Percentiles rank a stretch among this genome's conserved stretches.
Evolutionary conservation across 2,888 invertebrate genomes (phyloP).

Genomic region (Molanna angustata): DNA sequence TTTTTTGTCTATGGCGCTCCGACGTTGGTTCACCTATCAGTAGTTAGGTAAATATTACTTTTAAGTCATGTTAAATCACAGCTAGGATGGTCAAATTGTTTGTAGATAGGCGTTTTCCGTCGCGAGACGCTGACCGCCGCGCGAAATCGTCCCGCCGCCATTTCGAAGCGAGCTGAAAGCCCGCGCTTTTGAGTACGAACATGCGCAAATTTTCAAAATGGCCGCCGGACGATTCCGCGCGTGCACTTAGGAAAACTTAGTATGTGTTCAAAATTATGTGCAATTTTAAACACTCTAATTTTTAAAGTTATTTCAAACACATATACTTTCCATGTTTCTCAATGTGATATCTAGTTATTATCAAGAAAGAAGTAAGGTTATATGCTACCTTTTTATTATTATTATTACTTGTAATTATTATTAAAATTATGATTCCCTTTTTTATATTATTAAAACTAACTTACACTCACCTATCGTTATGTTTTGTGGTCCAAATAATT

Average conservation of each 20-base stretch:
- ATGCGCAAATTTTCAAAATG: too few relatives aligned
- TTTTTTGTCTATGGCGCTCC: too few relatives aligned
- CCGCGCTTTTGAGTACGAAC: background rate
- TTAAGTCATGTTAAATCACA: conserved; percentile 29
- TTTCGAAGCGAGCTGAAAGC: too few relatives aligned
- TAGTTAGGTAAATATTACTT: conserved; percentile 57
- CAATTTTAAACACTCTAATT: conserved; percentile 47
- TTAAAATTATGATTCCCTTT: conserved; percentile 5
- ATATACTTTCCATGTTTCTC: conserved; percentile 58
- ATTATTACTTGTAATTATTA: background rate
- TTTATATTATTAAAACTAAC: conserved; percentile 5
- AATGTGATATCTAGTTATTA: conserved; percentile 60
- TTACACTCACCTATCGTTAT: conserved; percentile 30
- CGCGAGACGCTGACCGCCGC: conserved; percentile 3
- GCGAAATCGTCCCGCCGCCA: background rate
- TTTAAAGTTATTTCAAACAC: conserved; percentile 33
- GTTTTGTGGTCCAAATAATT: conserved; percentile 31
- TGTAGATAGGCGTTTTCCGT: conserved; percentile 13
- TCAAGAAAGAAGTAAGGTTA: conserved; percentile 26
- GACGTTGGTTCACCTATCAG: too few relatives aligned
- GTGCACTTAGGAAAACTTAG: too few relatives aligned
- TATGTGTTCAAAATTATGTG: conserved; percentile 52
- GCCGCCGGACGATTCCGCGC: too few relatives aligned
- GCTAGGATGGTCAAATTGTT: conserved; percentile 32
- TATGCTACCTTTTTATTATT: background rate